Evolutionary conservation across 2,797 vertebrate genomes (phyloP), one percentile per base, ranked within the genome.

Genomic region (Anguilla anguilla): DNA sequence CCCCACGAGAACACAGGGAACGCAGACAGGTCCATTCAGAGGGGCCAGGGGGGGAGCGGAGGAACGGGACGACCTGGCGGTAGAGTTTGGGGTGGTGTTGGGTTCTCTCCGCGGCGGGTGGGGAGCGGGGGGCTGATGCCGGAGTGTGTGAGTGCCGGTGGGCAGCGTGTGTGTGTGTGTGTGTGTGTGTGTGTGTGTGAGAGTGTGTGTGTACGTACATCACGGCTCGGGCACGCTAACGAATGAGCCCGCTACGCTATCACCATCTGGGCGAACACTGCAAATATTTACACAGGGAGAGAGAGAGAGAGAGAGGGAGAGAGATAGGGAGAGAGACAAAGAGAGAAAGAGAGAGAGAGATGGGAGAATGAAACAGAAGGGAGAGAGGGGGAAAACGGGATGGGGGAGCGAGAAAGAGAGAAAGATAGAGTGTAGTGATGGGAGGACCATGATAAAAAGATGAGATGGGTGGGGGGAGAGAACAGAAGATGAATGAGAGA

Each of bases 231-330:
- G 15, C 51, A 43, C 72, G 9, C 35, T 74, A 74, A 74, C 35
- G 31, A 74, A 15, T 31, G 69, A 74, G 28, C 9, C 3, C 35
- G 35, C 35, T 19, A 22, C 19, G 9, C 28, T 4, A 31, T 43
- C 61, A 28, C 6, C 51, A 55, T 57, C 86, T 43, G 25, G 46
- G 57, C 83, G 59, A 17, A 49, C n/a, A 87, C 57, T 39, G 55
- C 86, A 87, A 82, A 87, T 67, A 87, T 83, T 87, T 82, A 87
- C 77, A 87, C 35, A 64, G 55, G n/a, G 25, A 61, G 77, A 82
- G 57, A 81, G 72, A 87, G 86, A 72, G 51, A 86, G 49, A 35
- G 57, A 55, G 22, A 49, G 53, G 59, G 67, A 15, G 64, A 59
- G 53, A 59, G 49, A 15, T 43, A 28, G 53, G 51, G 57, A 81